phyloP scores from a whole-genome alignment of 2,888 invertebrate genomes.

The Notodonta dromedarius region DNA sequence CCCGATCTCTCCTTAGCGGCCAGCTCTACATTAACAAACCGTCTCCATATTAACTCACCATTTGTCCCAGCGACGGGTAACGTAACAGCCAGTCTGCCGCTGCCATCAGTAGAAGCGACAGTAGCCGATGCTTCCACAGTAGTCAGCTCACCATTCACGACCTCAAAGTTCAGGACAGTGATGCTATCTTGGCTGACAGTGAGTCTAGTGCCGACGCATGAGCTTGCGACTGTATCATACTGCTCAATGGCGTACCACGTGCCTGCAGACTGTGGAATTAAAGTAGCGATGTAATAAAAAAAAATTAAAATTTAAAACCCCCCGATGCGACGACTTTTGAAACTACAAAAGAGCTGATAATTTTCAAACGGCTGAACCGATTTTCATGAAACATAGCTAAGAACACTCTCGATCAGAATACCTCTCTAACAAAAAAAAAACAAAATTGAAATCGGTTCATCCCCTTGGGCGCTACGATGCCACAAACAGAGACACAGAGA shows the following conservation, averaged over 20 bases:
- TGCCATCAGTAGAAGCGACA: slow-evolving; percentile 49
- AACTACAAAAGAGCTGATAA: too few relatives aligned
- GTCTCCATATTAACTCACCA: slow-evolving; percentile 40
- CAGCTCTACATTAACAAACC: neutral
- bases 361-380: too few relatives aligned
- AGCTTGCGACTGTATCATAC: slow-evolving; percentile 57
- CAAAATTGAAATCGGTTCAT: too few relatives aligned
- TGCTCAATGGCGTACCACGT: slow-evolving; percentile 72
- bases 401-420: too few relatives aligned
- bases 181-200: slow-evolving; percentile 48
- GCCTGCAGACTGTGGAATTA: slow-evolving; percentile 62
- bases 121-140: slow-evolving; percentile 59
- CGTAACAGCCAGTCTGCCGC: slow-evolving; percentile 55
- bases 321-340: too few relatives aligned
- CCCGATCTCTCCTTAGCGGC: neutral
- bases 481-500: too few relatives aligned
- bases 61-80: slow-evolving; percentile 50
- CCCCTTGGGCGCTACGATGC: too few relatives aligned
- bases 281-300: neutral
- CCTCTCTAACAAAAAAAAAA: too few relatives aligned
- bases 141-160: slow-evolving; percentile 52
- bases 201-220: slow-evolving; percentile 64
- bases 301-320: too few relatives aligned
- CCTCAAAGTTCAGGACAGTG: slow-evolving; percentile 66
- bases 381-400: too few relatives aligned